Base-by-base conservation (phyloP, 2,888 invertebrate species). In the Yponomeuta plumbellus region DNA sequence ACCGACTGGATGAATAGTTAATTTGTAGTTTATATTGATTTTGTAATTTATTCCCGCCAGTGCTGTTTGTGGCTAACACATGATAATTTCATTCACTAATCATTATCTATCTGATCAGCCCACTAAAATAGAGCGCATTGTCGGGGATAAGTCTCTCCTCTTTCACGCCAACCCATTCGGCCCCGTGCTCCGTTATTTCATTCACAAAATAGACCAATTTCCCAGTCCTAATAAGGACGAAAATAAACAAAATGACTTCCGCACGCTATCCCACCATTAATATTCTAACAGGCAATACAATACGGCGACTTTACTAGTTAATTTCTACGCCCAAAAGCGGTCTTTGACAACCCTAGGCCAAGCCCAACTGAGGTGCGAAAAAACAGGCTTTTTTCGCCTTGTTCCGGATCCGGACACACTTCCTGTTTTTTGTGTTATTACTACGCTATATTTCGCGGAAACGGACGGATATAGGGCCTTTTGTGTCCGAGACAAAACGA, bases 401-500 rank as follows among this genome's bases (percentile, higher is more conserved):
- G 83, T 91, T 90, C 89, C 89, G 90, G 88, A 84, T 90, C 89
- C 89, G 90, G 88, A 84, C 83, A 88, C 81, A 85, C 88, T 88
- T 89, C 89, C 89, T 83, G 86, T 86, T 86, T 84, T 82, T 88
- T 87, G 80, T 87, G 80, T 83, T 52, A 52, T 52, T 84, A 83
- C 84, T 81, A 86, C 84, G 83, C 81, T 52, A 52, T 52, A 83
- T 87, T 88, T 88, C 88, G 84, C 86, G 85, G 88, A 88, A 89
- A 83, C 80, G 75, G 78, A 84, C 85, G 89, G 88, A 90, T 81
- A 84, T 81, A 84, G 61, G 84, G 84, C 86, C 85, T 89, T 88
- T 89, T 89, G 88, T 88, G 84, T 79, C 72, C 70, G 77, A 78
- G 74, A 86, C 83, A 87, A 86, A 88, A 85, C 83, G 73, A 61